Conservation (phyloP, 2,797 vertebrate genomes). For the Simalia tracyae region DNA sequence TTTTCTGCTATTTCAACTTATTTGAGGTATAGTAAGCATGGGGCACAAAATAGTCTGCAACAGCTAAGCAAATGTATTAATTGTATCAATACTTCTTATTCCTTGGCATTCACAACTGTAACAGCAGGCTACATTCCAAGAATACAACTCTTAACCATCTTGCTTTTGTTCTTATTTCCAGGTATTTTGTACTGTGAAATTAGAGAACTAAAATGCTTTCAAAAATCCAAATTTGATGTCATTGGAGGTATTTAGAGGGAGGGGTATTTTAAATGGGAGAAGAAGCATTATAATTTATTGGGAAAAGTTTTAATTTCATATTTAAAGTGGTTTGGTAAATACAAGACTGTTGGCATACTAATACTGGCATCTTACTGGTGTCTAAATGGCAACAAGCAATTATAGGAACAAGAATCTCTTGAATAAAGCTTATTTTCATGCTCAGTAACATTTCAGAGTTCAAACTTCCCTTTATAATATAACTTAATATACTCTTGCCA, state of each 20-base stretch:
- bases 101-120: neutral
- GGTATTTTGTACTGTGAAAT: neutral
- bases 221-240: neutral
- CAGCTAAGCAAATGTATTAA: neutral
- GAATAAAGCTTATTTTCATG: neutral
- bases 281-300: neutral
- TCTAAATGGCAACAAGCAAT: neutral
- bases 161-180: neutral
- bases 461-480: neutral
- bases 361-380: neutral
- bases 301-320: neutral
- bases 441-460: neutral
- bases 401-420: neutral
- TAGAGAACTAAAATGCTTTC: neutral
- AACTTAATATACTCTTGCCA: conserved; percentile 22
- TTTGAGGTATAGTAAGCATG: neutral
- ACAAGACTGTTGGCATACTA: neutral
- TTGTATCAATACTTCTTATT: neutral
- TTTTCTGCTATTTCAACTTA: neutral
- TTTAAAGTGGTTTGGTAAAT: neutral
- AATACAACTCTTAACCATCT: neutral
- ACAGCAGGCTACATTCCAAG: neutral
- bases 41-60: neutral
- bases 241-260: neutral
- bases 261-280: neutral